Evolutionary conservation across 2,113 vertebrate species (phyloP).

Genomic region (Nyctibius bracteatus): DNA sequence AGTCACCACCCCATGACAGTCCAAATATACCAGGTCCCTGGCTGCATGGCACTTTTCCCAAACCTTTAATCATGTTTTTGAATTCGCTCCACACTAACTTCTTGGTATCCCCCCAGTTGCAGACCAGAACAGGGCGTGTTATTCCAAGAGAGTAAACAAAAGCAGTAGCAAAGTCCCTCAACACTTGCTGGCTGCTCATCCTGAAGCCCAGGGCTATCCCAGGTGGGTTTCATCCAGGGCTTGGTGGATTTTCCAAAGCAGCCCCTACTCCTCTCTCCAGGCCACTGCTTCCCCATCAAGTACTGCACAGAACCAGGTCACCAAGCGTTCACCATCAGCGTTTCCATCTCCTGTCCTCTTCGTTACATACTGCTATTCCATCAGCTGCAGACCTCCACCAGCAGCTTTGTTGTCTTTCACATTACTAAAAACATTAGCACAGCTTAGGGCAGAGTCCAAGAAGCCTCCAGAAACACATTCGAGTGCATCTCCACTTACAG

Average conservation of each 20-base stretch:
- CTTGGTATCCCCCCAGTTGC: not conserved
- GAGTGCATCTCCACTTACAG: not conserved
- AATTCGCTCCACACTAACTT: not conserved
- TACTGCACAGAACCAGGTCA: not conserved
- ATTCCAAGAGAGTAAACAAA: not conserved
- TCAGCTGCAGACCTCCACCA: not conserved
- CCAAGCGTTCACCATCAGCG: not conserved
- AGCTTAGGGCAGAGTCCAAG: not conserved
- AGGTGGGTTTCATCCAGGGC: not conserved
- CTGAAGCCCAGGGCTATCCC: not conserved
- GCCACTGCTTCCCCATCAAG: not conserved
- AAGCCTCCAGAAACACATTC: not conserved
- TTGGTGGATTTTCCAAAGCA: not conserved
- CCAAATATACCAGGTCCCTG: not conserved
- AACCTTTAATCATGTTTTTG: rapidly evolving
- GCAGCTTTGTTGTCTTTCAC: not conserved
- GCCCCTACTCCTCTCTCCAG: not conserved
- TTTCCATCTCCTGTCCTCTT: not conserved
- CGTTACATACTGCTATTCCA: not conserved
- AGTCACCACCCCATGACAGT: not conserved
- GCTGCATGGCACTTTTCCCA: not conserved
- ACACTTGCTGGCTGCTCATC: not conserved
- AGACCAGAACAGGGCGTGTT: not conserved
- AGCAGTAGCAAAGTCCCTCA: not conserved
- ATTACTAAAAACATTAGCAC: not conserved